These are phyloP conservation scores for Trinorchestia longiramus DNA, from an alignment of 1,140 invertebrate species.

Conservation along the genomic window DNA sequence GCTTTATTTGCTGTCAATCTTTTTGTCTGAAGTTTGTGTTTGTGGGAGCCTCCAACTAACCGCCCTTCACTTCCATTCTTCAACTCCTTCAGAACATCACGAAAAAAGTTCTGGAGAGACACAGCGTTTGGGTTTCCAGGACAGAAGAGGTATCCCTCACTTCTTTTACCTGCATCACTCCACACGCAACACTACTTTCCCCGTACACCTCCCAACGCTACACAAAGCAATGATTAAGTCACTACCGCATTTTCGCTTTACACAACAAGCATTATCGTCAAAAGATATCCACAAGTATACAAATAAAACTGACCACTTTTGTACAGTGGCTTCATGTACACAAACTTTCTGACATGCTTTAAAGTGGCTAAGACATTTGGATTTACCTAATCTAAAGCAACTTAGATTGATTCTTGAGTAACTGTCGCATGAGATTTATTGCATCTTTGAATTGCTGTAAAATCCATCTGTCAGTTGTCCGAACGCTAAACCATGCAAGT, in stretches of 20 bases:
- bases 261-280: neutral
- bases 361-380: slow-evolving; percentile 15
- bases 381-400: slow-evolving; percentile 33
- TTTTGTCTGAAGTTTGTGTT: neutral
- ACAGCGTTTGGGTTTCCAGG: slow-evolving; percentile 90
- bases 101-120: slow-evolving; percentile 92
- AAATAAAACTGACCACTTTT: neutral
- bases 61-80: slow-evolving; percentile 66
- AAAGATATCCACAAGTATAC: neutral
- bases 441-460: slow-evolving; percentile 32
- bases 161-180: slow-evolving; percentile 16
- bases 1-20: slow-evolving; percentile 17
- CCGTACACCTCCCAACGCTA: neutral
- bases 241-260: neutral
- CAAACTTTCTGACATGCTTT: neutral
- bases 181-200: neutral
- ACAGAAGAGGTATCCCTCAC: slow-evolving; percentile 82
- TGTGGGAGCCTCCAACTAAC: slow-evolving; percentile 53
- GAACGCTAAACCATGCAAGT: slow-evolving; percentile 15
- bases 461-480: slow-evolving; percentile 39
- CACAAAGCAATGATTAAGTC: neutral
- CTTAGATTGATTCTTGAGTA: slow-evolving; percentile 28
- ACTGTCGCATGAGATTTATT: slow-evolving; percentile 43
- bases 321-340: neutral
- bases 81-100: slow-evolving; percentile 76